Evolutionary conservation across 64 coral and sea anemone genomes (phyloP).

Genomic region (Montipora cactus): DNA sequence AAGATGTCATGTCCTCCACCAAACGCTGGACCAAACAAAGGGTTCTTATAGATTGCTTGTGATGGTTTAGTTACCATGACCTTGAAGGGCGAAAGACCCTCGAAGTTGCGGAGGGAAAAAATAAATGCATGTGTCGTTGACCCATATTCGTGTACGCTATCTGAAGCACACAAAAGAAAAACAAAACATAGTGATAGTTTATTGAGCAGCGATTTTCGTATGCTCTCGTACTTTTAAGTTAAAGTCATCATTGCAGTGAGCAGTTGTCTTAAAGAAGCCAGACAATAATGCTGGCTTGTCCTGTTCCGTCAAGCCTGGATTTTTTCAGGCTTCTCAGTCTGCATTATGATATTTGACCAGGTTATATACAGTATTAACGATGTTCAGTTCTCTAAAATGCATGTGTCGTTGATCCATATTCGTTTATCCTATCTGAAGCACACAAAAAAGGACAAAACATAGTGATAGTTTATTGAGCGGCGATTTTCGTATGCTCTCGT

Average conservation of each 20-base stretch:
- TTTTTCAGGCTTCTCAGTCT: no score
- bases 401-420: not conserved
- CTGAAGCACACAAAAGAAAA: not conserved
- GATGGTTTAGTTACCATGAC: not conserved
- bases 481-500: no score
- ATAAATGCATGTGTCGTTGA: not conserved
- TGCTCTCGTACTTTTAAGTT: no score
- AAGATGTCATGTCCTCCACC: not conserved
- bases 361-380: no score
- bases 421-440: not conserved
- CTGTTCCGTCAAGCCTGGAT: no score
- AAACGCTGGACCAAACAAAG: not conserved
- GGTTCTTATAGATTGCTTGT: not conserved
- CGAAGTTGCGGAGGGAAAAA: not conserved
- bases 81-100: not conserved
- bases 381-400: not conserved
- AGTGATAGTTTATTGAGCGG: no score
- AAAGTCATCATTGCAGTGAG: no score
- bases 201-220: no score
- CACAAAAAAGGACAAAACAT: not conserved
- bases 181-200: not conserved
- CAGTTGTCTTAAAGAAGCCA: no score
- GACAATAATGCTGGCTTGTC: no score
- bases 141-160: not conserved
- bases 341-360: no score